Evolutionary conservation across 1,140 invertebrate genomes (phyloP).

Genomic region (Pissodes strobi): DNA sequence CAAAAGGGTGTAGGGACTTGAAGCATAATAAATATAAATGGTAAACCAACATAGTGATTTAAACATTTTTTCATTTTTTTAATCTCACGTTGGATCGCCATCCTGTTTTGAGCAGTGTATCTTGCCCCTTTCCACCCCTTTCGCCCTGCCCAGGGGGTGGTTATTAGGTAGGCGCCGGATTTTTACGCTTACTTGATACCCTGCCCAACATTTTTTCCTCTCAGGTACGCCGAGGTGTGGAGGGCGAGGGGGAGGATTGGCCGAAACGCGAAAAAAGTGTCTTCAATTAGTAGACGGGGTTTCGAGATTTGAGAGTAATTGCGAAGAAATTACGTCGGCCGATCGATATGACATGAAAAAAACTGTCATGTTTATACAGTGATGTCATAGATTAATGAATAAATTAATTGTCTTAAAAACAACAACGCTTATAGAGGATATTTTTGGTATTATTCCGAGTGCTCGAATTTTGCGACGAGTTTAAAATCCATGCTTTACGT

Average conservation of each 20-base stretch:
- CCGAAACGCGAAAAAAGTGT: conserved; percentile 3
- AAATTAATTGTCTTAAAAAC: no score
- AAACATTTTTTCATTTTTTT: not conserved
- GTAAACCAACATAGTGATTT: not conserved
- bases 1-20: no score
- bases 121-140: conserved; percentile 16
- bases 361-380: no score
- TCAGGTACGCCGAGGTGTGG: conserved; percentile 12
- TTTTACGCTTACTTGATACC: conserved; percentile 36
- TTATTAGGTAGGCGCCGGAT: conserved; percentile 35
- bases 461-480: no score
- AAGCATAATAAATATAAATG: not conserved
- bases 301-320: conserved; percentile 15
- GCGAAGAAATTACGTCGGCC: conserved; percentile 15
- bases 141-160: conserved; percentile 9
- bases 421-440: no score
- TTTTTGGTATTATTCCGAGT: no score
- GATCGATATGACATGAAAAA: no score
- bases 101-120: conserved; percentile 15
- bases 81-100: not conserved
- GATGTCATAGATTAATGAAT: no score
- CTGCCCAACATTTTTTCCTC: conserved; percentile 31
- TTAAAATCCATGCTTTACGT: no score
- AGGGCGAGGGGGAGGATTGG: not conserved
- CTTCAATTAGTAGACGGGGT: conserved; percentile 22